Evolutionary conservation across 2,888 invertebrate genomes (phyloP).

Genomic region (Drosophila borborema): DNA sequence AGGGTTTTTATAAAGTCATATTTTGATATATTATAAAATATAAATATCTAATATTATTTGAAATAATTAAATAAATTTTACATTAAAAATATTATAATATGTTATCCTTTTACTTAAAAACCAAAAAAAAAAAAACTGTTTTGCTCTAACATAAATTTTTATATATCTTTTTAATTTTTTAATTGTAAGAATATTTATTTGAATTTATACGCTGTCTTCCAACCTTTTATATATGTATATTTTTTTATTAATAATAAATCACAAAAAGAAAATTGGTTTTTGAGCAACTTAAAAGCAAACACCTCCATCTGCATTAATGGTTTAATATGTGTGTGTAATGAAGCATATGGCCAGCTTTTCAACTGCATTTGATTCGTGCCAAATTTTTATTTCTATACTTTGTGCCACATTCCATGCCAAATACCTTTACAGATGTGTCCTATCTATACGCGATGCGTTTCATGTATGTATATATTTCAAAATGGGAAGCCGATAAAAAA

Average conservation of each 20-base stretch:
- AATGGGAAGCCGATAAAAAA: neutral
- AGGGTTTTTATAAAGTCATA: neutral
- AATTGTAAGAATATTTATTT: too few relatives aligned
- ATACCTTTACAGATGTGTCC: slow-evolving; percentile 43
- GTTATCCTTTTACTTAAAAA: too few relatives aligned
- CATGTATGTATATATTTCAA: slow-evolving; percentile 5
- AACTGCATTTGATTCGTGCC: slow-evolving; percentile 27
- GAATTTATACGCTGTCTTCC: neutral
- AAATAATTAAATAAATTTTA: too few relatives aligned
- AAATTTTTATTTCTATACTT: slow-evolving; percentile 35
- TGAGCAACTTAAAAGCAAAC: neutral
- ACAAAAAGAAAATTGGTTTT: too few relatives aligned
- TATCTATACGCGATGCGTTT: slow-evolving; percentile 28
- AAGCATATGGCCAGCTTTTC: slow-evolving; percentile 43
- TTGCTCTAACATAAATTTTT: too few relatives aligned
- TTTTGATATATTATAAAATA: neutral
- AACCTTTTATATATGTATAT: too few relatives aligned
- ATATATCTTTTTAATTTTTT: too few relatives aligned
- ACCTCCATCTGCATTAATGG: neutral
- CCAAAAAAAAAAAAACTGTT: too few relatives aligned
- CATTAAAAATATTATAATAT: too few relatives aligned
- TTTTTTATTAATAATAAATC: too few relatives aligned
- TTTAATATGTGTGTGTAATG: slow-evolving; percentile 11
- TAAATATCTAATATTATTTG: too few relatives aligned
- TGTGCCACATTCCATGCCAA: slow-evolving; percentile 59